phyloP scores from a whole-genome alignment of 2,797 vertebrate species.

The Clarias fuscus region DNA sequence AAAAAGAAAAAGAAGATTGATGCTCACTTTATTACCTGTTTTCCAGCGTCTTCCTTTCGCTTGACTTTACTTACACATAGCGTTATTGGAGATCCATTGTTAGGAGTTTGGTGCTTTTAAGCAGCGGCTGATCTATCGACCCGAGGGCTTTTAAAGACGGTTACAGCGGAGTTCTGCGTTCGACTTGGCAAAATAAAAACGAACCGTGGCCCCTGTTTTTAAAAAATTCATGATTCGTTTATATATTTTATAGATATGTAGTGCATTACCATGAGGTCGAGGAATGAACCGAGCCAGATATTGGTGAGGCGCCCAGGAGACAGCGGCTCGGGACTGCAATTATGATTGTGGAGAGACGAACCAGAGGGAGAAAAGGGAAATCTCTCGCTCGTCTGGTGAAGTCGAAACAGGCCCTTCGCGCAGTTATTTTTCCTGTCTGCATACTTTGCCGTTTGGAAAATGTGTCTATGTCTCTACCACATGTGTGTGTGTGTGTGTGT shows the following conservation, averaged over 20 bases:
- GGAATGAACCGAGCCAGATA: conserved; percentile 63
- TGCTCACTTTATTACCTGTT: conserved; percentile 82
- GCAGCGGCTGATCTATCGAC: conserved; percentile 77
- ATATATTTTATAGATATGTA: conserved; percentile 40
- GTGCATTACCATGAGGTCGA: conserved; percentile 59
- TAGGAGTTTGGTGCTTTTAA: conserved; percentile 79
- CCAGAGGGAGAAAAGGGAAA: conserved; percentile 17
- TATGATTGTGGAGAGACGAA: conserved; percentile 51
- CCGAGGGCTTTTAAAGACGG: conserved; percentile 78
- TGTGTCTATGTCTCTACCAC: conserved; percentile 64
- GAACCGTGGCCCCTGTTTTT: conserved; percentile 73
- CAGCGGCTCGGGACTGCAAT: conserved; percentile 61
- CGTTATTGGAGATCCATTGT: conserved; percentile 82
- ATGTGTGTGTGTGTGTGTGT: conserved; percentile 47
- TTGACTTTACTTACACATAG: conserved; percentile 83
- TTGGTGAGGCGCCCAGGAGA: conserved; percentile 66
- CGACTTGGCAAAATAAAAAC: conserved; percentile 74
- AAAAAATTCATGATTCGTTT: conserved; percentile 76
- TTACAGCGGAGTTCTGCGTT: conserved; percentile 77
- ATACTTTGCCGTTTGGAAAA: conserved; percentile 62
- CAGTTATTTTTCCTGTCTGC: conserved; percentile 73
- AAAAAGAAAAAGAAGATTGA: conserved; percentile 63
- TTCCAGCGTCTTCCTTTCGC: conserved; percentile 71
- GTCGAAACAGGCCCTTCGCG: conserved; percentile 59
- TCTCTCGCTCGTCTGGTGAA: conserved; percentile 50